Evolutionary conservation across 1,140 invertebrate species (phyloP).

Genomic region (Caenorhabditis remanei): DNA sequence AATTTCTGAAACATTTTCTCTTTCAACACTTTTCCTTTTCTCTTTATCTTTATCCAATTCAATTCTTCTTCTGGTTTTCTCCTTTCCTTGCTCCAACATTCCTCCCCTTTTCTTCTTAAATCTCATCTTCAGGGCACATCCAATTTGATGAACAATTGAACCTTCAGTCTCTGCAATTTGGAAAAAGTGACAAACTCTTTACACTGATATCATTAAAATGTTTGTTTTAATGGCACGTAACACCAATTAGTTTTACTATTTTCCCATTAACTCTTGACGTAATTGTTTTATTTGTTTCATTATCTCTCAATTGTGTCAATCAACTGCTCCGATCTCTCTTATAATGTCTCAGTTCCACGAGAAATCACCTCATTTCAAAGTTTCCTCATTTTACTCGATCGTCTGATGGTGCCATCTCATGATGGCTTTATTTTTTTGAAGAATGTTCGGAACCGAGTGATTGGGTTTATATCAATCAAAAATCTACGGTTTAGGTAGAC

Average conservation of each 20-base stretch:
- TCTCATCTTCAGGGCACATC: conserved; percentile 5
- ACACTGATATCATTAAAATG: neutral
- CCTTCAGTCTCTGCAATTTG: conserved; percentile 6
- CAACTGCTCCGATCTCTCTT: too few relatives aligned
- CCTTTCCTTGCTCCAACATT: neutral
- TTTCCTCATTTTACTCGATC: too few relatives aligned
- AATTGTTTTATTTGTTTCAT: neutral
- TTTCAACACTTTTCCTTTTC: conserved; percentile 11
- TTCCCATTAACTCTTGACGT: conserved; percentile 7
- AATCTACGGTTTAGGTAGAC: too few relatives aligned
- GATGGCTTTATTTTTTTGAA: too few relatives aligned
- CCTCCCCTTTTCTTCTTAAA: conserved; percentile 15
- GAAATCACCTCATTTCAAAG: too few relatives aligned
- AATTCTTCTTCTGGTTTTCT: neutral
- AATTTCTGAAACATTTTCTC: conserved; percentile 48
- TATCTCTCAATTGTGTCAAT: neutral
- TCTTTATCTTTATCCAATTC: conserved; percentile 47
- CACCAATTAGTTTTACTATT: neutral
- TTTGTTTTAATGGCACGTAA: neutral
- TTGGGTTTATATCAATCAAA: too few relatives aligned
- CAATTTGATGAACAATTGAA: conserved; percentile 13
- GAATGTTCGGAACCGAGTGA: too few relatives aligned
- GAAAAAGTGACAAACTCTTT: neutral
- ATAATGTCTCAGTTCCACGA: too few relatives aligned
- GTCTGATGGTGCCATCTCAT: too few relatives aligned